Percentiles rank a stretch among this genome's conserved stretches.
phyloP scores from a whole-genome alignment of 2,113 vertebrate genomes.

The Antechinus stuartii region DNA sequence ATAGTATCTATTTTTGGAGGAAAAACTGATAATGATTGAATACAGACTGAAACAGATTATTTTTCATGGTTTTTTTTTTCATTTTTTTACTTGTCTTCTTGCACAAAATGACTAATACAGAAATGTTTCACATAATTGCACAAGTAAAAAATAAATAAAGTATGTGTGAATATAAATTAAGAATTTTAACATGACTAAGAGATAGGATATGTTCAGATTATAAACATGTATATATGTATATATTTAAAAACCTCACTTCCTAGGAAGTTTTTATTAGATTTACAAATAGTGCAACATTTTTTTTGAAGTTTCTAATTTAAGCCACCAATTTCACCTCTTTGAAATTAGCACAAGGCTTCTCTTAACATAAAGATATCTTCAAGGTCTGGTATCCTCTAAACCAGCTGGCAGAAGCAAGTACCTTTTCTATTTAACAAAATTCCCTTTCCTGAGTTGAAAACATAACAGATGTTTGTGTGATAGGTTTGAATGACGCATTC shows the following conservation, averaged over 20 bases:
- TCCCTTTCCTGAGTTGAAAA: slow-evolving; percentile 55
- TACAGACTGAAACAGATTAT: too few species aligned
- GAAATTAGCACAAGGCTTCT: neutral
- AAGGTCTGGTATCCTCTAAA: neutral
- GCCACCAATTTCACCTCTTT: neutral
- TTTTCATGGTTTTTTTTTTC: too few species aligned
- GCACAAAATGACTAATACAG: too few species aligned
- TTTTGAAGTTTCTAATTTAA: neutral
- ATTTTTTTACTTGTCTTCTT: too few species aligned
- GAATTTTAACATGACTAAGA: neutral
- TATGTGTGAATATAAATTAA: neutral
- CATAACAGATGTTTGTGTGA: slow-evolving; percentile 29
- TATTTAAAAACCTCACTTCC: neutral
- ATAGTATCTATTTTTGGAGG: too few species aligned
- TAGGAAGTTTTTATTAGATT: slow-evolving; percentile 24
- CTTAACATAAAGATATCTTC: neutral
- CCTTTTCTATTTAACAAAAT: neutral
- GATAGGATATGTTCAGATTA: neutral
- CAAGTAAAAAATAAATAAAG: neutral
- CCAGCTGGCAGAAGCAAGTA: neutral
- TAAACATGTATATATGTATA: accelerated
- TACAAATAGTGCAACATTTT: neutral
- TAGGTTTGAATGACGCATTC: slow-evolving; percentile 41
- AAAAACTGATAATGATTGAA: too few species aligned
- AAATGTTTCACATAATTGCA: too few species aligned